Conservation (phyloP, 1,140 invertebrate species). For the Pseudomyrmex cubaensis region DNA sequence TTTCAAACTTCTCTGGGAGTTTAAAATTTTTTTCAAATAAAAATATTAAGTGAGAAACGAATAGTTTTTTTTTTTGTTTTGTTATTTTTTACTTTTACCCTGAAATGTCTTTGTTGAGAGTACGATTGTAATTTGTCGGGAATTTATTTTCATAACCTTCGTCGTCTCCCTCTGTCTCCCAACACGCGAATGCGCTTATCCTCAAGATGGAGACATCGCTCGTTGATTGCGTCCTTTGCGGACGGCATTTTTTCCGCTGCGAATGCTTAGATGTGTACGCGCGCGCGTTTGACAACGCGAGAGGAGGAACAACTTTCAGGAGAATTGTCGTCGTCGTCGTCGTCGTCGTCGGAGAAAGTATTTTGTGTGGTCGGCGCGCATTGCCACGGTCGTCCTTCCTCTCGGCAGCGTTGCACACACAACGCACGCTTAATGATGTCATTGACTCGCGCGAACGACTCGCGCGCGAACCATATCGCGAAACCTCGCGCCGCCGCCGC, state of each 20-base stretch:
- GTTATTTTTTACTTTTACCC: no score
- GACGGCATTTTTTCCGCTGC: background rate
- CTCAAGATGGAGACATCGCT: slow-evolving; percentile 23
- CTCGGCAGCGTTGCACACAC: slow-evolving; percentile 37
- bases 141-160: no score
- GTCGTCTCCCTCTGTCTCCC: background rate
- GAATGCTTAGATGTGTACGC: background rate
- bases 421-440: slow-evolving; percentile 55
- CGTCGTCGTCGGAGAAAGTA: slow-evolving; percentile 39
- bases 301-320: background rate
- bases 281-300: background rate
- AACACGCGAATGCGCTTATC: slow-evolving; percentile 52
- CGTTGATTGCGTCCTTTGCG: background rate
- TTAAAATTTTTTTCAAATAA: no score
- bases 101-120: background rate
- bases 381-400: slow-evolving; percentile 28
- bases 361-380: slow-evolving; percentile 36
- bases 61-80: no score
- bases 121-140: no score
- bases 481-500: slow-evolving; percentile 3
- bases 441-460: slow-evolving; percentile 53
- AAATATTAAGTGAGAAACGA: no score
- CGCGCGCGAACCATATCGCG: slow-evolving; percentile 44
- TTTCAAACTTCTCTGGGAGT: no score
- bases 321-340: background rate